Percentiles rank a stretch among this genome's conserved stretches.
phyloP scores from a whole-genome alignment of 2,888 invertebrate species.

The Cerastoderma edule region DNA sequence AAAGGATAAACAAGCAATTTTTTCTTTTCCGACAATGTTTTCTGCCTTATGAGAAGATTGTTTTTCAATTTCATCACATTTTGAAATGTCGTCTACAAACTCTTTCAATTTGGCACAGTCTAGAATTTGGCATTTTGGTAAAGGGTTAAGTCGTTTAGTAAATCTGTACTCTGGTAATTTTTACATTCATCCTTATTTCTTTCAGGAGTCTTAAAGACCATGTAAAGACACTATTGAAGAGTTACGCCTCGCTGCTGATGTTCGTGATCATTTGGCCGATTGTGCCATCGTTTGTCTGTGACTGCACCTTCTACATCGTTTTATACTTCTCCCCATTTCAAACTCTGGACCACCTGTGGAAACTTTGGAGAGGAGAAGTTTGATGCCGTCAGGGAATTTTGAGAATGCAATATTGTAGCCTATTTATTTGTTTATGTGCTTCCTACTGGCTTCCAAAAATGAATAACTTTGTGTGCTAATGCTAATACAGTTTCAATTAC shows the following conservation, averaged over 20 bases:
- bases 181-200: conserved; percentile 22
- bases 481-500: not conserved
- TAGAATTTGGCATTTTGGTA: not conserved
- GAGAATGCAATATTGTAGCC: not conserved
- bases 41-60: not conserved
- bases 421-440: not conserved
- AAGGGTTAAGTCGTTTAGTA: no score
- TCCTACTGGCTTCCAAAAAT: not conserved
- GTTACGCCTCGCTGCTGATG: conserved; percentile 60
- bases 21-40: no score
- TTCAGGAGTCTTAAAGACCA: conserved; percentile 57
- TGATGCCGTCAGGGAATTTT: not conserved
- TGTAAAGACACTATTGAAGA: conserved; percentile 60
- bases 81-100: not conserved
- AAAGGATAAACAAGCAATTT: no score
- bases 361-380: conserved; percentile 36
- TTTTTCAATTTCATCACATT: no score
- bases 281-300: conserved; percentile 71
- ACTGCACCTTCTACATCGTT: conserved; percentile 72
- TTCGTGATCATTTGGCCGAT: conserved; percentile 74
- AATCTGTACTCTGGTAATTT: no score
- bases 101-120: not conserved
- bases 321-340: conserved; percentile 71
- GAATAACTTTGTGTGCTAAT: not conserved
- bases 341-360: conserved; percentile 54